These are phyloP conservation scores for Hypanus sabinus DNA, from an alignment of 2,113 vertebrate genomes.

Conservation along the genomic window DNA sequence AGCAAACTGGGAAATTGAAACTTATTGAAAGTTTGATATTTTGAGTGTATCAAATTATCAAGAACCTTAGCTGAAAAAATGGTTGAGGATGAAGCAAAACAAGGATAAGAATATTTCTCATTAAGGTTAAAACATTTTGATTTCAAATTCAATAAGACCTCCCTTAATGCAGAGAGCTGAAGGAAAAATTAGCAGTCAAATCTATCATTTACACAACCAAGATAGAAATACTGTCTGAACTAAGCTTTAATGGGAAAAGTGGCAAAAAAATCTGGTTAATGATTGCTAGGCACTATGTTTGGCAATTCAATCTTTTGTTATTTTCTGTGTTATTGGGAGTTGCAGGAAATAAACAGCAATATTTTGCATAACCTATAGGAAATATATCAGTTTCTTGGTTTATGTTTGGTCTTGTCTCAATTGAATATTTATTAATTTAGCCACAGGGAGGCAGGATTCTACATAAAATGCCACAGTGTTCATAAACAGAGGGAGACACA, in stretches of 20 bases:
- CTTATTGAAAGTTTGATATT: too few species aligned
- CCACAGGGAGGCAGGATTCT: too few species aligned
- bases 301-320: not conserved
- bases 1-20: not conserved
- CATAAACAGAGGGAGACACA: too few species aligned
- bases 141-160: not conserved
- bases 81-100: not conserved
- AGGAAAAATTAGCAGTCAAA: not conserved
- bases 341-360: too few species aligned
- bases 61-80: not conserved
- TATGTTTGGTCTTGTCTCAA: too few species aligned
- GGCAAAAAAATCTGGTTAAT: too few species aligned
- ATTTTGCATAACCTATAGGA: too few species aligned
- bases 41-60: not conserved
- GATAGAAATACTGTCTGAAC: not conserved
- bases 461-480: too few species aligned
- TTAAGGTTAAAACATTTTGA: not conserved
- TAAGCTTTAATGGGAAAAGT: not conserved
- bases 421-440: too few species aligned
- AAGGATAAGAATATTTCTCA: not conserved
- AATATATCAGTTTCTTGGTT: too few species aligned
- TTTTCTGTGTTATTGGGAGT: not conserved
- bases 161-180: not conserved
- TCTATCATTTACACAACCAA: not conserved
- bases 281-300: too few species aligned